Base-by-base conservation (phyloP, 2,797 vertebrate genomes). In the Heteromormyrus szaboi region DNA sequence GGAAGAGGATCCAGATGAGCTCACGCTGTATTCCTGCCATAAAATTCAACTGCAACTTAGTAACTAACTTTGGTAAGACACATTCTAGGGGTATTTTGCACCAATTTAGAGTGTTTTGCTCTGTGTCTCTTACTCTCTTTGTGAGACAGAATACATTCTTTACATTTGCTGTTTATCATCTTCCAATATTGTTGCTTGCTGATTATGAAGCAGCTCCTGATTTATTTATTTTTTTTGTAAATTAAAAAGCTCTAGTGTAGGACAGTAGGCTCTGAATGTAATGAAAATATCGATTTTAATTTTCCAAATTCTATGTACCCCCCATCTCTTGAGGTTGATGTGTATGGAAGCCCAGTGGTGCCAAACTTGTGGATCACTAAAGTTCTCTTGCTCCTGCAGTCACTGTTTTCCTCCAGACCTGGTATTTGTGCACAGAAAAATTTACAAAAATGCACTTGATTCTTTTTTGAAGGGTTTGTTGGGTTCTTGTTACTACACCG, bases 271-370 rank as follows among this genome's bases (percentile, higher is more conserved):
- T 94, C 93, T 93, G 94, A 95, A 95, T 93, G 93, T 97, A 96
- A 97, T 97, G 94, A 97, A 96, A 95, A 95, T 96, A 97, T 97
- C 96, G 96, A 97, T 97, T 97, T 97, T 95, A 96, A 97, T 96
- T 96, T 94, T 44, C 94, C 94, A 90, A 89, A 93, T 94, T 53
- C 51, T 7, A 9, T 17, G 94, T 92, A 90, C 90, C 89, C 91
- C 93, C 79, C 87, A 89, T 91, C 90, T 72, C 25, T 19, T 14
- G 22, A 8, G 17, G 85, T 91, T 94, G 93, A 93, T 12, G 86
- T 91, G 92, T 90, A 92, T 89, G 91, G 92, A 91, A 93, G 92
- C 65, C 65, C 46, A 5, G 46, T 44, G 50, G 65, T 29, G 76
- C 87, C 86, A 65, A 59, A 79, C 17, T 2, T 37, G 22, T 54